A percentile compares a stretch with the other conserved stretches of the same genome.
Evolutionary conservation across 2,797 vertebrate genomes (phyloP).

Genomic region (Molossus molossus): DNA sequence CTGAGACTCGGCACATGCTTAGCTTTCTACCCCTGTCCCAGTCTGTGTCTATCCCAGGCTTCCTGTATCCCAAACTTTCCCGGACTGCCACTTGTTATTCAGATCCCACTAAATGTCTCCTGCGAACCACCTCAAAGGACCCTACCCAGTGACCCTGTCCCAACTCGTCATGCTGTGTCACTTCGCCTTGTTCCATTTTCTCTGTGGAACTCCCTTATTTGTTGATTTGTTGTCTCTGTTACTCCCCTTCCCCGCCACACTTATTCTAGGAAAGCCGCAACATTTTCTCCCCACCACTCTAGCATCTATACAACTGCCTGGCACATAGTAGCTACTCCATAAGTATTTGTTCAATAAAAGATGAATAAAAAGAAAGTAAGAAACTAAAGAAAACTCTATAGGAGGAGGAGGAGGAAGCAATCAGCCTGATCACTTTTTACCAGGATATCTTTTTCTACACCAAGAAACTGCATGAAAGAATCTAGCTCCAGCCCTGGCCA

Average conservation of each 20-base stretch:
- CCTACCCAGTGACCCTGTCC: not conserved
- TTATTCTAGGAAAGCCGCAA: not conserved
- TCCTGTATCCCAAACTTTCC: not conserved
- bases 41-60: not conserved
- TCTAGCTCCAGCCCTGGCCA: not conserved
- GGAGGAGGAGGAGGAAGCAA: not conserved
- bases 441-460: slow-evolving; percentile 40
- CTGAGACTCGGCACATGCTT: not conserved
- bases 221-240: not conserved
- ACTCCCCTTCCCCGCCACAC: not conserved
- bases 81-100: not conserved
- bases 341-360: not conserved
- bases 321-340: not conserved
- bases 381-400: not conserved
- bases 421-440: not conserved
- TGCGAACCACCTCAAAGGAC: not conserved
- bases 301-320: not conserved
- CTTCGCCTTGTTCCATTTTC: not conserved
- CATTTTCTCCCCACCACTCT: not conserved
- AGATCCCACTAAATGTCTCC: not conserved
- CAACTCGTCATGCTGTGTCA: not conserved
- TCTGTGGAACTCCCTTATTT: not conserved
- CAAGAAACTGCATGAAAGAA: slow-evolving; percentile 16
- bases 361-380: not conserved
- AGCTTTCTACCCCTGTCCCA: not conserved